Base-by-base conservation (phyloP, 2,797 vertebrate species). In the Odontamblyopus lacepedii region DNA sequence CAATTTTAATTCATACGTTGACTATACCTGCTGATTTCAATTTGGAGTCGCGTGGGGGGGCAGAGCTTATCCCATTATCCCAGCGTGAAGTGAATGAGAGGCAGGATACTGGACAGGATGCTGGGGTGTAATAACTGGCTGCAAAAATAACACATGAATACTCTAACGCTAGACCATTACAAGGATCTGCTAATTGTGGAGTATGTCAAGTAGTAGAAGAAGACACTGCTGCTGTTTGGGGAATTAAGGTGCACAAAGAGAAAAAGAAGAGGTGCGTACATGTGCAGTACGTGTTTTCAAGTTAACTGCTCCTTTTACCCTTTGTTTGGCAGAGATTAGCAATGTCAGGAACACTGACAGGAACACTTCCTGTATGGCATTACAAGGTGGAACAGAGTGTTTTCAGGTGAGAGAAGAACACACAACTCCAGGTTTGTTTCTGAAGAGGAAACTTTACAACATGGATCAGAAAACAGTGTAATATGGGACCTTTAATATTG, bases 51-150 rank as follows among this genome's bases (percentile, higher is more conserved):
- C 55, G 48, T 38, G 50, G 44, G 35, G 60, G 15, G 44, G 55
- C 27, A 18, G 44, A 55, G 30, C 29, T 65, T 74, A 56, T 38
- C 30, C 72, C 53, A 68, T 79, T 67, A 75, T 73, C 75, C 35
- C 64, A 57, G 60, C 67, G 44, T 63, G 68, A 16, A 3, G 9
- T 72, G 19, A 60, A 30, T 16, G 35, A 74, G 62, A 67, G 41
- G 53, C 64, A 66, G 50, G n/a, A 57, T 44, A 44, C 23, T 48
- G 56, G 30, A 44, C 64, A 71, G 50, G 27, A 57, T 59, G 38
- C 23, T 23, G 51, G 15, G 29, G 57, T 67, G 57, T 51, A n/a
- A 69, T 48, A 71, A 26, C 15, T 0, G 12, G 44, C 32, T 19
- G 4, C 50, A 29, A 71, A 41, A 35, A 41, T 30, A 38, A 26